Base-by-base conservation (phyloP, 1,140 invertebrate species). In the Stenopsyche tienmushanensis region DNA sequence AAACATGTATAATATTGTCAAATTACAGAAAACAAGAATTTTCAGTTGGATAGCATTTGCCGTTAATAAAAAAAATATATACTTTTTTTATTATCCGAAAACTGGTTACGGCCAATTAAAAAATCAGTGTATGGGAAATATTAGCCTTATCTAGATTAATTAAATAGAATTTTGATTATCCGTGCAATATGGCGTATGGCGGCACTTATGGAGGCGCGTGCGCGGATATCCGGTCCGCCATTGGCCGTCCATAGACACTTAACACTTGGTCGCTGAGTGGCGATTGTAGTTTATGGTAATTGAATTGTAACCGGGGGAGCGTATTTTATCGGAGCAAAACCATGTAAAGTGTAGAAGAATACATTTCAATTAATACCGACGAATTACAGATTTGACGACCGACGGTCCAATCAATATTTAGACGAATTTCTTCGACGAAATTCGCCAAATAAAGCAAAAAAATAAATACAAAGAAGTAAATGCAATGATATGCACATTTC, bases 251-350 rank as follows among this genome's bases (percentile, higher is more conserved):
- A 57, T 57, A 57, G 53, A 57, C 53, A 57, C 39, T 52, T 41
- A 29, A 20, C 57, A 52, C 65, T 59, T 55, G 49, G 49, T 49
- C 18, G 58, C 24, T 50, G 63, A 20, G 63, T 49, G 52, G 45
- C 23, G 55, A 25, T 47, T 54, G 47, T 50, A 58, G 42, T 67
- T 67, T 63, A 67, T 67, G 66, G 52, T 67, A 67, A 67, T 67
- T 67, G 65, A 67, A 62, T 62, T 67, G 49, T 55, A 39, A 62
- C 23, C 34, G 45, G 50, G 65, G 65, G 59, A 57, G 53, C 10
- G 3, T 20, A 57, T 29, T 57, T 57, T 57, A 57, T 57, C 53
- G 26, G n/a, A 7, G 18, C 23, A 34, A 9, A 8, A 18, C 17
- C 17, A 5, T 47, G 8, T 18, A 8, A 18, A 47, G 17, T 7